Base-by-base conservation (phyloP, 1,140 invertebrate genomes). In the Leptinotarsa defecta region DNA sequence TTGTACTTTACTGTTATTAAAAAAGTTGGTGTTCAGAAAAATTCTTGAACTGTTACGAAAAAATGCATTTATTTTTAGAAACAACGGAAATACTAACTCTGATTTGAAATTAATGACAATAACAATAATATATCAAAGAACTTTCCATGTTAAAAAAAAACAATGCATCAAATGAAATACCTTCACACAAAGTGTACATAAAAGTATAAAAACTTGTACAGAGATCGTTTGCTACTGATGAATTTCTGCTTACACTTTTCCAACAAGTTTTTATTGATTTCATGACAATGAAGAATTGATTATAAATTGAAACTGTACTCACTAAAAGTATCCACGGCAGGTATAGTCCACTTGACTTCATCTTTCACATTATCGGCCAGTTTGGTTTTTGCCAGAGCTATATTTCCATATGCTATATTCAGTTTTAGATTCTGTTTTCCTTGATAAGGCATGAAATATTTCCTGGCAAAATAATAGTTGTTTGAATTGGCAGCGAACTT, bases 391-490 rank as follows among this genome's bases (percentile, higher is more conserved):
- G 34, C 17, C 62, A 64, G 1, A 19, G 34, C 61, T 20, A 65
- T 48, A 49, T 62, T 65, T 20, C 61, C 70, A 20, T n/a, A 62
- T 17, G 71, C 71, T 19, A 65, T 19, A 17, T 64, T 64, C n/a
- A 73, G 24, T 48, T 65, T 73, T 0, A n/a, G 8, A 22, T 52
- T 61, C 1, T 65, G n/a, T 27, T 20, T 34, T 13, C 27, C 17
- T n/a, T n/a, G 2, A 65, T 73, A 73, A 20, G 24, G 67, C 34
- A 61, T 68, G 3, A 85, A 73, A 78, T 87, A 85, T 61, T 83
- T 85, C 27, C 84, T 84, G 0, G 86, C 84, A 17, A 89, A 77
- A 27, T 79, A 77, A 75, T 79, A 85, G 74, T 89, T 88, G 61
- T 83, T 82, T 8, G 86, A 82, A 17, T 79, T 68, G 4, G 88